Percentiles rank a stretch among this genome's conserved stretches.
These are phyloP conservation scores for Steinernema carpocapsae DNA, from an alignment of 2,888 invertebrate species.

Conservation along the genomic window DNA sequence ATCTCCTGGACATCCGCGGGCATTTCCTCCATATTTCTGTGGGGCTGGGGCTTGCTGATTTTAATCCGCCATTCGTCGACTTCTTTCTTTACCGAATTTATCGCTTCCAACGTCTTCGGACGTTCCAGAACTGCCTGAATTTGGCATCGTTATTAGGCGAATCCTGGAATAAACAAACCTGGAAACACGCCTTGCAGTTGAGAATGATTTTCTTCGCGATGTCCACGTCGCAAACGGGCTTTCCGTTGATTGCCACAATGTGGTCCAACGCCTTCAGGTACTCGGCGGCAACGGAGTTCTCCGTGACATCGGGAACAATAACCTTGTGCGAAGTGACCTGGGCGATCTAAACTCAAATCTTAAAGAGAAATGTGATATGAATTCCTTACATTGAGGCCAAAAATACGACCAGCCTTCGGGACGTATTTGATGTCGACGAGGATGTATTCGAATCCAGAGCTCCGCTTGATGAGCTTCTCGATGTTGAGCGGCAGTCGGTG, in stretches of 20 bases:
- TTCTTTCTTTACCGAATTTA: slow-evolving; percentile 7
- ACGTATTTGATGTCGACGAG: slow-evolving; percentile 20
- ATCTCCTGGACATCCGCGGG: slow-evolving; percentile 22
- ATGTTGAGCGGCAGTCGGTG: slow-evolving; percentile 1
- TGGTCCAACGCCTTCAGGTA: slow-evolving; percentile 8
- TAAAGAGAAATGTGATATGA: too few species aligned
- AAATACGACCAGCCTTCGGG: slow-evolving; percentile 7
- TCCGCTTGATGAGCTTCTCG: slow-evolving; percentile 22
- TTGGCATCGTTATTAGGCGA: too few species aligned
- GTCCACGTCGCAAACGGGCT: slow-evolving; percentile 9
- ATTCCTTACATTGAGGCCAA: slow-evolving; percentile 7
- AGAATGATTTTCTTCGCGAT: slow-evolving; percentile 28
- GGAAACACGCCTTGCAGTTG: slow-evolving; percentile 10
- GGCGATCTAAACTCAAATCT: neutral
- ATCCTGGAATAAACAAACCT: neutral
- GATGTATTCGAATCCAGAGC: slow-evolving; percentile 18
- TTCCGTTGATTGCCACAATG: slow-evolving; percentile 24
- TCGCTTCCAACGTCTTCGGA: slow-evolving; percentile 16
- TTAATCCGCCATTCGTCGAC: slow-evolving; percentile 12
- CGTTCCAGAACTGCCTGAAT: slow-evolving; percentile 21
- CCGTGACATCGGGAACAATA: neutral
- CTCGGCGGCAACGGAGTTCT: slow-evolving; percentile 22
- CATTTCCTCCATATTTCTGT: slow-evolving; percentile 14
- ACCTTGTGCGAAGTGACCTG: slow-evolving; percentile 7
- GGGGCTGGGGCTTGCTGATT: neutral